Base-by-base conservation (phyloP, 2,113 vertebrate genomes). In the Anhinga rufa region DNA sequence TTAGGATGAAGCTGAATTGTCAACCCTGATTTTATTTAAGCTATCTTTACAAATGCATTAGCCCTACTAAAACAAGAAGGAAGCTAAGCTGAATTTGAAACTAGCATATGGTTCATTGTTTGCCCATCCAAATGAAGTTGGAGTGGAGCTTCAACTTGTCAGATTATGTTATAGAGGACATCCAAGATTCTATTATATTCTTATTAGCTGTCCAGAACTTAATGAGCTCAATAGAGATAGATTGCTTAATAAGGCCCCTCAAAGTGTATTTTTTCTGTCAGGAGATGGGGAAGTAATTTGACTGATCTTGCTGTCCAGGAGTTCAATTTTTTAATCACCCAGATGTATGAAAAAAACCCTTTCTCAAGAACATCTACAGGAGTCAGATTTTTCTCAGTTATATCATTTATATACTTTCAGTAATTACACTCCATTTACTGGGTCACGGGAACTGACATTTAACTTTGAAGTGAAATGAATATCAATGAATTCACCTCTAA, bases 361-460 rank as follows among this genome's bases (percentile, higher is more conserved):
- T 96, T 74, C 86, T 96, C 72, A 86, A 87, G 96, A 97, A 86
- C 83, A 83, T 76, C 90, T 96, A 94, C 95, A 84, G 77, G 85
- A 97, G 75, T 92, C 92, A 93, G 87, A 94, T 94, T 93, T 96
- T 92, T 97, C 92, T 75, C 69, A 92, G 69, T 97, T 97, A 95
- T 93, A 85, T 94, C 93, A 95, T 96, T 97, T 95, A 98, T 97
- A 95, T 95, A 94, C 93, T 97, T 97, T 87, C n/a, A 68, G 92
- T 98, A 98, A 98, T 98, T 98, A 97, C 89, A 88, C 93, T 97
- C 92, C 97, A 97, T 98, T 98, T 98, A 97, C 95, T 96, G 95
- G 97, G 97, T 98, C 97, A 97, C 91, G 92, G 95, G 94, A 98
- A 97, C 91, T 95, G 97, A 94, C 94, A 97, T 97, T 98, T 97